Evolutionary conservation across 2,797 vertebrate genomes (phyloP).

Genomic region (Percopsis omiscomaycus): DNA sequence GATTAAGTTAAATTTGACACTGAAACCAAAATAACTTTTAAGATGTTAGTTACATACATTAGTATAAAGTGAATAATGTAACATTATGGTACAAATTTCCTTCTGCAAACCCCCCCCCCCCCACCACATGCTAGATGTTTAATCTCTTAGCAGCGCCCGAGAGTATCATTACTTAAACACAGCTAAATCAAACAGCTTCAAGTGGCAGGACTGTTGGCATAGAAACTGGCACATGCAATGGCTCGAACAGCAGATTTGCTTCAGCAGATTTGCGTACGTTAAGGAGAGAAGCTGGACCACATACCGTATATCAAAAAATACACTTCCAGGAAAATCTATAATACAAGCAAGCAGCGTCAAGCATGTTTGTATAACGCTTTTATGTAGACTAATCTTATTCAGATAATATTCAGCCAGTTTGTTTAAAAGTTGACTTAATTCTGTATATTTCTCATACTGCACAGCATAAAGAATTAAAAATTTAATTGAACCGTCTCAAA

Average conservation of each 20-base stretch:
- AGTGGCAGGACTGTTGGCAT: conserved; percentile 70
- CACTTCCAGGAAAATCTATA: conserved; percentile 24
- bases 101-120: conserved; percentile 2
- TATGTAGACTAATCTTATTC: conserved; percentile 48
- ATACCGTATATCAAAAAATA: conserved; percentile 23
- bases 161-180: conserved; percentile 54
- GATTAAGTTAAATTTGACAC: too few relatives aligned
- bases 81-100: background rate
- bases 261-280: conserved; percentile 24
- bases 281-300: conserved; percentile 33
- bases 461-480: background rate
- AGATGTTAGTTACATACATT: too few relatives aligned
- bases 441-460: too few relatives aligned
- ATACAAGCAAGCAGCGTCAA: conserved; percentile 17
- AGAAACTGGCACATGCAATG: conserved; percentile 52
- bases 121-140: conserved; percentile 27
- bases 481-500: too few relatives aligned
- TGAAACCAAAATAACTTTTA: too few relatives aligned
- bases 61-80: too few relatives aligned
- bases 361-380: conserved; percentile 14
- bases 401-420: conserved; percentile 29
- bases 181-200: conserved; percentile 62
- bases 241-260: conserved; percentile 58
- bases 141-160: conserved; percentile 50
- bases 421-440: conserved; percentile 36